phyloP scores from a whole-genome alignment of 1,140 invertebrate species.

The Tetragonula clypearis region DNA sequence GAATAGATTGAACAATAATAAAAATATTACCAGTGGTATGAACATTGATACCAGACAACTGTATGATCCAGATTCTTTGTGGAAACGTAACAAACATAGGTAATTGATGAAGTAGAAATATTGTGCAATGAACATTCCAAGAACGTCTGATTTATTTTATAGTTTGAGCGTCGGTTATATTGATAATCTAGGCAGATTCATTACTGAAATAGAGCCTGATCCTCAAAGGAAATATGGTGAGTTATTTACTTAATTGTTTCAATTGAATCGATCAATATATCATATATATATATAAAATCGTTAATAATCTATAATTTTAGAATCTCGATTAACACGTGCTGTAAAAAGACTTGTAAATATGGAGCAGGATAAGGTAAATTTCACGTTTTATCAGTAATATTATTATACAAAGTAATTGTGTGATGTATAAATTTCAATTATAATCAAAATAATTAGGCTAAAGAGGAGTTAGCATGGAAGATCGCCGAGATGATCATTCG shows the following conservation, averaged over 20 bases:
- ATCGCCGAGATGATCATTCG: constrained; percentile 97
- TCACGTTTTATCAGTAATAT: constrained; percentile 8
- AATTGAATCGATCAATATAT: constrained; percentile 15
- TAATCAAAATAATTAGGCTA: constrained; percentile 82
- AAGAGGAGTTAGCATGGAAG: constrained; percentile 97
- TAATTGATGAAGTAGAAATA: constrained; percentile 60
- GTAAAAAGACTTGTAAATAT: constrained; percentile 90
- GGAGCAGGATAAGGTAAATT: constrained; percentile 87
- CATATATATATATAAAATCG: no score
- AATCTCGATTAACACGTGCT: constrained; percentile 84
- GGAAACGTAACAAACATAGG: constrained; percentile 87
- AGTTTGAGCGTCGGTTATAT: constrained; percentile 92
- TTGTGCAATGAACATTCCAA: not conserved
- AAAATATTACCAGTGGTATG: constrained; percentile 85
- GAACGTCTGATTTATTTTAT: constrained; percentile 66
- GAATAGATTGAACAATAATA: constrained; percentile 66
- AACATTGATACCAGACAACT: constrained; percentile 91
- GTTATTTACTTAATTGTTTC: constrained; percentile 5
- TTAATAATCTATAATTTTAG: constrained; percentile 69
- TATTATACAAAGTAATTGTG: no score
- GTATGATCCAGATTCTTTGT: constrained; percentile 92
- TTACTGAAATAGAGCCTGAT: constrained; percentile 93
- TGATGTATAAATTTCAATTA: not conserved
- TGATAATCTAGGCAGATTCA: constrained; percentile 92
- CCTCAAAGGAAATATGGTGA: constrained; percentile 86